Evolutionary conservation across 2,113 vertebrate species (phyloP).

Genomic region (Onychostoma macrolepis): DNA sequence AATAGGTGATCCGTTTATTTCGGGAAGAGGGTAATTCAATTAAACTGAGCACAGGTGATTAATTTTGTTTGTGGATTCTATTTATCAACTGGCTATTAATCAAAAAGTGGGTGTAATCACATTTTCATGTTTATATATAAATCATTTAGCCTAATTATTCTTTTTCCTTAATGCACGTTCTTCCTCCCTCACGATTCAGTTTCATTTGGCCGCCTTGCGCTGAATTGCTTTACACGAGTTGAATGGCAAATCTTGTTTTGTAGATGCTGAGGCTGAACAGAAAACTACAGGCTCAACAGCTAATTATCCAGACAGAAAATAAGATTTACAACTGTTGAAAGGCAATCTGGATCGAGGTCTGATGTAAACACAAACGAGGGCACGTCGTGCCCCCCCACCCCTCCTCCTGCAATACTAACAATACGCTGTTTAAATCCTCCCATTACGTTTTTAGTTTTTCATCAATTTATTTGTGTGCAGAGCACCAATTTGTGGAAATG

Average conservation of each 20-base stretch:
- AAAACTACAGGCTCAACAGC: neutral
- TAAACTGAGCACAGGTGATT: constrained; percentile 37
- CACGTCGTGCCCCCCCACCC: neutral
- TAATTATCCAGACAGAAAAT: constrained; percentile 27
- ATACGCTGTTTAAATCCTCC: neutral
- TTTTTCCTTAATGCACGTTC: neutral
- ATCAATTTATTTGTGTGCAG: neutral
- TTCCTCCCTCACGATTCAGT: neutral
- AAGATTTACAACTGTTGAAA: constrained; percentile 8
- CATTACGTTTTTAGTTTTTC: neutral
- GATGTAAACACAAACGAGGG: constrained; percentile 13
- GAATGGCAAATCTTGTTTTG: constrained; percentile 15
- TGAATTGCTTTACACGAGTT: constrained; percentile 7
- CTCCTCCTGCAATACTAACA: neutral
- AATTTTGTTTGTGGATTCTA: constrained; percentile 40
- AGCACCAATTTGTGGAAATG: neutral
- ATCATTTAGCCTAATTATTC: constrained; percentile 17
- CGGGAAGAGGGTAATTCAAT: constrained; percentile 42
- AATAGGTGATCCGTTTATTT: constrained; percentile 33
- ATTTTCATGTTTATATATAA: constrained; percentile 21
- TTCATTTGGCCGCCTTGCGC: neutral
- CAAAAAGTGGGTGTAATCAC: constrained; percentile 39
- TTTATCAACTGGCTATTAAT: constrained; percentile 47
- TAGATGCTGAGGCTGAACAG: neutral
- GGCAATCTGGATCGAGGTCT: neutral